Conservation (phyloP, 2,797 vertebrate genomes). For the Eremophila alpestris region DNA sequence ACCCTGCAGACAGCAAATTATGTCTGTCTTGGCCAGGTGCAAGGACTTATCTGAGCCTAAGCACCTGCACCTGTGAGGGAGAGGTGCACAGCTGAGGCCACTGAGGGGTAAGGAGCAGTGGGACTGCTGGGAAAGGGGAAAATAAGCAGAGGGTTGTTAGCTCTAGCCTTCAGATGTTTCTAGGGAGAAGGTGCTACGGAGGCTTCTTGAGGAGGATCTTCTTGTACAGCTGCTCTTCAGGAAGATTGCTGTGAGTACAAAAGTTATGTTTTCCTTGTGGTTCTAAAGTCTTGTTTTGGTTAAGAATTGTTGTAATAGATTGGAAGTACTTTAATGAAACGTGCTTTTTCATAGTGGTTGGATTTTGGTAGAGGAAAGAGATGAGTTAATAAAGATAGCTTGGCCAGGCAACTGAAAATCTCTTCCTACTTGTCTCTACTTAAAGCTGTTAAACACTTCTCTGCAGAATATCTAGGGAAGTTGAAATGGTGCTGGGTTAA, state of each 20-base stretch:
- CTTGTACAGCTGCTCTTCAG: neutral
- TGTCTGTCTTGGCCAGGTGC: neutral
- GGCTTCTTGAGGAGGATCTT: neutral
- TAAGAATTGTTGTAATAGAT: neutral
- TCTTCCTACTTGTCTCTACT: neutral
- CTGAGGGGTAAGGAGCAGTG: neutral
- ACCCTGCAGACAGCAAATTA: neutral
- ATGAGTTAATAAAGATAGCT: neutral
- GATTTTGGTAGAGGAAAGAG: neutral
- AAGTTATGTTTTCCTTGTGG: neutral
- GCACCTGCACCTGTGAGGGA: neutral
- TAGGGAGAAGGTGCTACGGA: rapidly evolving
- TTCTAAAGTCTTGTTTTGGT: neutral
- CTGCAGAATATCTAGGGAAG: neutral
- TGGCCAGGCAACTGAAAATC: neutral
- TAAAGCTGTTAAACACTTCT: neutral
- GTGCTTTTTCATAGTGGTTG: neutral
- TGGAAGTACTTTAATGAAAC: neutral
- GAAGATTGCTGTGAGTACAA: neutral
- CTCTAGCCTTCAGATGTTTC: rapidly evolving
- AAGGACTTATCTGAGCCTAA: neutral
- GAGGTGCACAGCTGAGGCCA: neutral
- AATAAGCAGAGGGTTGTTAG: neutral
- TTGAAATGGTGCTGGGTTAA: neutral
- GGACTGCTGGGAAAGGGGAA: neutral